Evolutionary conservation across 1,140 invertebrate species (phyloP).

Genomic region (Colletes latitarsis): DNA sequence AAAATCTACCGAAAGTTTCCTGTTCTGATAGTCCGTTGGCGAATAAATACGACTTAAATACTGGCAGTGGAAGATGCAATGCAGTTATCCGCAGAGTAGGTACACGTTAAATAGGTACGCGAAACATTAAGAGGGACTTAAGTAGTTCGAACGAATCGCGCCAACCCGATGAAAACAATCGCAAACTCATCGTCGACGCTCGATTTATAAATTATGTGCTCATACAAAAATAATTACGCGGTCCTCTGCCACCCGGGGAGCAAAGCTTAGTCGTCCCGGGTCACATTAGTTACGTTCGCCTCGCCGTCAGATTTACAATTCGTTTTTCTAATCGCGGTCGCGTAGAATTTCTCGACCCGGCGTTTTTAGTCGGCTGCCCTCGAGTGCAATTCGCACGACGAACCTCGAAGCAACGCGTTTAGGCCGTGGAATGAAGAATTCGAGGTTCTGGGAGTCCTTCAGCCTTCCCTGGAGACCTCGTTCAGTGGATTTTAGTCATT

Average conservation of each 20-base stretch:
- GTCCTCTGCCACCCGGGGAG: slow-evolving; percentile 16
- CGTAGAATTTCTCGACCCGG: slow-evolving; percentile 21
- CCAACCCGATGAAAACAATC: slow-evolving; percentile 52
- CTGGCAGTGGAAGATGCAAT: slow-evolving; percentile 66
- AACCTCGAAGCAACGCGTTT: slow-evolving; percentile 43
- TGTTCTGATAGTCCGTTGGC: slow-evolving; percentile 4
- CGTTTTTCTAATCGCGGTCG: slow-evolving; percentile 25
- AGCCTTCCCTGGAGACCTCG: background rate
- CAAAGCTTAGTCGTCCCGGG: slow-evolving; percentile 19
- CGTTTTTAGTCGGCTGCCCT: background rate
- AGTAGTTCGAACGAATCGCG: slow-evolving; percentile 58
- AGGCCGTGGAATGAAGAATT: slow-evolving; percentile 60
- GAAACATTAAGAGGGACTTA: slow-evolving; percentile 51
- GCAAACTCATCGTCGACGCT: slow-evolving; percentile 48
- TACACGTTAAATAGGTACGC: slow-evolving; percentile 57
- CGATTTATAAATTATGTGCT: slow-evolving; percentile 60
- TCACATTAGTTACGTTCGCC: slow-evolving; percentile 27
- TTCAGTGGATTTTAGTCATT: background rate
- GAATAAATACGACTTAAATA: slow-evolving; percentile 67
- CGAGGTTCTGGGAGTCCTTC: slow-evolving; percentile 40
- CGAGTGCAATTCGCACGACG: background rate
- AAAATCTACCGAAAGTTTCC: background rate
- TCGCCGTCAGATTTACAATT: slow-evolving; percentile 24
- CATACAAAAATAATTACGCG: slow-evolving; percentile 67
- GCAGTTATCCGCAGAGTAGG: slow-evolving; percentile 52